Conservation (phyloP, 2,113 vertebrate genomes). For the Harpagus bidentatus region DNA sequence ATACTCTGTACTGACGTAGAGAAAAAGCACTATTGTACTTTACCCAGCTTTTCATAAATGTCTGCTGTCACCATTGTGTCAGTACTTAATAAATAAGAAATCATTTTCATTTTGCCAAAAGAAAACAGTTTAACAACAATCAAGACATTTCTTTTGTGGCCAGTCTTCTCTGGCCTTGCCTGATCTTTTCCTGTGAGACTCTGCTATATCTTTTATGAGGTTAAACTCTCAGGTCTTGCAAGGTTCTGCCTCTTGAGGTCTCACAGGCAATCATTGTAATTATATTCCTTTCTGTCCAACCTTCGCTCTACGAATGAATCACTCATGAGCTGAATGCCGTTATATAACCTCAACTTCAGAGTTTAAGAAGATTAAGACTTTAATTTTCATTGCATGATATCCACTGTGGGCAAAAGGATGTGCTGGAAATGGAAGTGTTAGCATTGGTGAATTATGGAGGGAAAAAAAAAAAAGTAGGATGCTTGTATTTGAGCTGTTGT, state of each 20-base stretch:
- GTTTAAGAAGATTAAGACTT: not conserved
- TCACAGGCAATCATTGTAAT: constrained; percentile 20
- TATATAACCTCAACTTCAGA: not conserved
- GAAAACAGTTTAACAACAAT: not conserved
- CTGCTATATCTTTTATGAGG: not conserved
- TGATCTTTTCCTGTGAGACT: not conserved
- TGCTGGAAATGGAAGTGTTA: not conserved
- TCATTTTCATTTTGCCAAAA: not conserved
- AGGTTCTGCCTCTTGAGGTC: constrained; percentile 5
- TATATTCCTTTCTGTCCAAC: constrained; percentile 28
- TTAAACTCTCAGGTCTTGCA: not conserved
- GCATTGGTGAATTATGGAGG: not conserved
- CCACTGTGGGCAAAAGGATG: not conserved
- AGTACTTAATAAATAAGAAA: not conserved
- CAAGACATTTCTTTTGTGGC: not conserved
- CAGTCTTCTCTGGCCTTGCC: not conserved
- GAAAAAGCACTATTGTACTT: not conserved
- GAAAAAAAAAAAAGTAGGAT: too few relatives aligned
- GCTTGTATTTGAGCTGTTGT: not conserved
- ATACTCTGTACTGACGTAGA: not conserved
- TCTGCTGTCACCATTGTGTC: not conserved
- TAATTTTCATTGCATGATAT: not conserved
- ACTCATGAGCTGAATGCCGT: not conserved
- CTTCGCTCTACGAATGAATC: not conserved
- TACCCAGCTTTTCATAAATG: not conserved